Evolutionary conservation across 2,113 vertebrate genomes (phyloP).

Genomic region (Choloepus hoffmanni): DNA sequence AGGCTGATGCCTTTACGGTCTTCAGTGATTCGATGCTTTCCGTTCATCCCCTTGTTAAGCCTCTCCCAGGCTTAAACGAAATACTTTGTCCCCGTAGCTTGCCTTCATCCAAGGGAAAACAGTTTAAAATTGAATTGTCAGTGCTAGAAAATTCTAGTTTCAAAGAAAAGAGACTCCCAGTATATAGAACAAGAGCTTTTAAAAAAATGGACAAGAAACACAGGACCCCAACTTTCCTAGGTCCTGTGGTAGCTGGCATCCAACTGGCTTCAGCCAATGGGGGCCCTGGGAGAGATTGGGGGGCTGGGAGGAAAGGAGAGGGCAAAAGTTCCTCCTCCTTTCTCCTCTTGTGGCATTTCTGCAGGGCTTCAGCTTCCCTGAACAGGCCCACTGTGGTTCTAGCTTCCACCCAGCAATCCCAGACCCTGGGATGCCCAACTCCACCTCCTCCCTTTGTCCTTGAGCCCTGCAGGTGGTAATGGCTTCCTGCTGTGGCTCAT

Average conservation of each 20-base stretch:
- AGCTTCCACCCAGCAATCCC: not conserved
- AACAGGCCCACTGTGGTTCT: not conserved
- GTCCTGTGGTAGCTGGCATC: not conserved
- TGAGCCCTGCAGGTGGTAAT: too few species aligned
- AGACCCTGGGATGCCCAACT: not conserved
- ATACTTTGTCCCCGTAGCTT: not conserved
- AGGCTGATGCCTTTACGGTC: rapidly evolving
- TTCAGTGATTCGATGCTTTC: rapidly evolving
- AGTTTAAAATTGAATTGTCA: constrained; percentile 10
- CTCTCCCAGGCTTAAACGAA: not conserved
- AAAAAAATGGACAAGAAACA: not conserved
- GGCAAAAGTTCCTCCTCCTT: not conserved
- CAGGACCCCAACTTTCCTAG: not conserved
- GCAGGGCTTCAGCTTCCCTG: not conserved
- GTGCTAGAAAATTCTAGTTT: not conserved
- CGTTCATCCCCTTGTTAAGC: not conserved
- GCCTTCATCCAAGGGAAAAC: not conserved
- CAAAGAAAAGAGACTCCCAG: not conserved
- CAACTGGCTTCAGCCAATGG: not conserved
- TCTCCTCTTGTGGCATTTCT: not conserved
- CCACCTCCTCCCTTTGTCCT: not conserved
- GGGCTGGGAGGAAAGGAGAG: not conserved
- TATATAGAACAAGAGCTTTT: not conserved
- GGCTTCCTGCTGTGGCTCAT: not conserved
- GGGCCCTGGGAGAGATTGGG: not conserved